Evolutionary conservation across 2,113 vertebrate genomes (phyloP), one percentile per base, ranked within the genome.

Genomic region (Hippolais icterina): DNA sequence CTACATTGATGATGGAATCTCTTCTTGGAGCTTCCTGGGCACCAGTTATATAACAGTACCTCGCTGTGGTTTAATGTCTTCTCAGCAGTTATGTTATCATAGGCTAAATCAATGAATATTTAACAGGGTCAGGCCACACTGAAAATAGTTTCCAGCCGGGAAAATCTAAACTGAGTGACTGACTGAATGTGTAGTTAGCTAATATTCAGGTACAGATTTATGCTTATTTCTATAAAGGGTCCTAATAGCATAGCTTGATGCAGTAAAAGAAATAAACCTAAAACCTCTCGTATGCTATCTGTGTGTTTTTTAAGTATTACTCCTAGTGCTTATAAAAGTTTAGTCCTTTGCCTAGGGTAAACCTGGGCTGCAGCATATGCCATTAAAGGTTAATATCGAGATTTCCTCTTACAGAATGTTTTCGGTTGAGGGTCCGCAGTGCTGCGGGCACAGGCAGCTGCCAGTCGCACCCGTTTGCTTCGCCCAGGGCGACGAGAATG

Each of bases 251-350:
- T 10, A 37, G 19, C 35, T 52, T 29, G 15, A 41, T 64, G 29
- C 33, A 66, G 25, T 29, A 10, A 49, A 60, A 66, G 15, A 83
- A 85, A 69, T 35, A 85, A 59, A 93, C 10, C 6, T 1, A 46
- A 69, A 87, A 6, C 9, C 2, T 65, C 11, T 37, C 0, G 0
- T 60, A 44, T 2, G 13, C 72, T 63, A 31, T 35, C 8, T n/a
- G 15, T 27, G 16, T 15, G 15, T 8, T 22, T 17, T 83, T 71
- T 41, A 57, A 35, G 29, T 39, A 19, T 50, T 79, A 13, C 22
- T 56, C 49, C 37, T 31, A 56, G 28, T 2, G 52, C 23, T 88
- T 22, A 24, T 21, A 22, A 20, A 60, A 31, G 19, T 29, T 69
- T 9, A 5, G 44, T 64, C 25, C 7, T 39, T 49, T 29, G 37